Evolutionary conservation across 2,888 invertebrate species (phyloP), one percentile per base, ranked within the genome.

Genomic region (Drosophila macrothrix): DNA sequence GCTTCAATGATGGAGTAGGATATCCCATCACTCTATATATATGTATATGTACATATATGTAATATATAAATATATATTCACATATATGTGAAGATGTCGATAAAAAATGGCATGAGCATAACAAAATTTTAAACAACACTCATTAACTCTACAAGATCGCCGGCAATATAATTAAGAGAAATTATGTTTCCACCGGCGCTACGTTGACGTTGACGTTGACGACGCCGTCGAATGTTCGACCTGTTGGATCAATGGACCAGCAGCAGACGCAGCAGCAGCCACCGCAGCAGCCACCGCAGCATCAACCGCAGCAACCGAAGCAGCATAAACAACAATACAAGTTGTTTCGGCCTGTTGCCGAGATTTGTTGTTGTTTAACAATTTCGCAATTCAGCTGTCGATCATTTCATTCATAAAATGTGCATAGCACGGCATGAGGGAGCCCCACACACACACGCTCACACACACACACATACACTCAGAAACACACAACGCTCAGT

Each of bases 361-460:
- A 68, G 76, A 77, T 79, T 85, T 68, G 68, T 82, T 74, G 84
- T 81, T 84, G 80, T 84, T 87, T 74, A 80, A 81, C 80, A 78
- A 83, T 90, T 89, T 84, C 84, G 89, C 92, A 92, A 92, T 92
- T 91, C 92, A 91, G 91, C 90, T 90, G 91, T 90, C 91, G 91
- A 90, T 91, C 88, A 88, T 81, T 91, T 92, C 91, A 91, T 91
- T 91, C 91, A 91, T 91, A 91, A 91, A 91, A 85, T 82, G 78
- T 81, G 80, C 71, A 78, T 76, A 53, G 74, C 68, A 65, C 58
- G 71, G 76, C 70, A 81, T 63, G 80, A 71, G 82, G 78, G 65
- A 72, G 76, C 64, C 29, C 64, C 55, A 60, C 43, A 59, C 66
- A 55, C 65, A 31, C 59, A 43, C 65, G n/a, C 54, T 54, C 43